Conservation (phyloP, 2,113 vertebrate species). For the Microtus pennsylvanicus region DNA sequence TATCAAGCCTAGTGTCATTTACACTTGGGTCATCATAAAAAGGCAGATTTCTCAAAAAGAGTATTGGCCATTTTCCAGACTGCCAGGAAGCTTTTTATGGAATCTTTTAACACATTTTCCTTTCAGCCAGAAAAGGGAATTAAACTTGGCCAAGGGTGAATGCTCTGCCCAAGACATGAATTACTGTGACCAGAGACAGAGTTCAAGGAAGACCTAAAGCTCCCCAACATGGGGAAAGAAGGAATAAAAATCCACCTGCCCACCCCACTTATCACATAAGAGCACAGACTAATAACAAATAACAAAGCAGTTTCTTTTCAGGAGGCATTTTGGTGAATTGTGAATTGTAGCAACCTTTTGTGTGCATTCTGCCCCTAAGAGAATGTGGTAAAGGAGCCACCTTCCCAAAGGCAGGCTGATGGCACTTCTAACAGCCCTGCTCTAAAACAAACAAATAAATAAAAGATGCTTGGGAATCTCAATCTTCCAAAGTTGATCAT, state of each 20-base stretch:
- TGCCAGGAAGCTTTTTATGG: slow-evolving; percentile 58
- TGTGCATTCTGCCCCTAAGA: not conserved
- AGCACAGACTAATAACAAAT: not conserved
- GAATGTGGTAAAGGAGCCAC: not conserved
- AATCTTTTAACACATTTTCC: slow-evolving; percentile 65
- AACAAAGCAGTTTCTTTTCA: slow-evolving; percentile 19
- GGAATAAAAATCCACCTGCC: slow-evolving; percentile 24
- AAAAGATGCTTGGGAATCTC: slow-evolving; percentile 25
- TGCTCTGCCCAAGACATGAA: slow-evolving; percentile 57
- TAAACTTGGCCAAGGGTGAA: slow-evolving; percentile 73
- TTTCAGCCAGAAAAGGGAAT: slow-evolving; percentile 72
- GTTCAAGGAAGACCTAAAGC: slow-evolving; percentile 58
- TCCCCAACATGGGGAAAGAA: slow-evolving; percentile 9
- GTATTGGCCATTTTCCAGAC: slow-evolving; percentile 67
- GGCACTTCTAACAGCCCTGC: not conserved
- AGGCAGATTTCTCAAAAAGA: slow-evolving; percentile 72
- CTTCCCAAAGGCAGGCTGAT: not conserved
- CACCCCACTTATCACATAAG: slow-evolving; percentile 40
- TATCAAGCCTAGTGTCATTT: slow-evolving; percentile 60
- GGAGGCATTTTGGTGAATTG: not conserved
- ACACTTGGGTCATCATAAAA: slow-evolving; percentile 70
- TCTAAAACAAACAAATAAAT: not conserved
- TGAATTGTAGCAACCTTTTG: slow-evolving; percentile 28
- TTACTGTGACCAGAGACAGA: slow-evolving; percentile 52
- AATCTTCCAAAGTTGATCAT: slow-evolving; percentile 30